Base-by-base conservation (phyloP, 2,888 invertebrate genomes). In the Dolomedes plantarius region DNA sequence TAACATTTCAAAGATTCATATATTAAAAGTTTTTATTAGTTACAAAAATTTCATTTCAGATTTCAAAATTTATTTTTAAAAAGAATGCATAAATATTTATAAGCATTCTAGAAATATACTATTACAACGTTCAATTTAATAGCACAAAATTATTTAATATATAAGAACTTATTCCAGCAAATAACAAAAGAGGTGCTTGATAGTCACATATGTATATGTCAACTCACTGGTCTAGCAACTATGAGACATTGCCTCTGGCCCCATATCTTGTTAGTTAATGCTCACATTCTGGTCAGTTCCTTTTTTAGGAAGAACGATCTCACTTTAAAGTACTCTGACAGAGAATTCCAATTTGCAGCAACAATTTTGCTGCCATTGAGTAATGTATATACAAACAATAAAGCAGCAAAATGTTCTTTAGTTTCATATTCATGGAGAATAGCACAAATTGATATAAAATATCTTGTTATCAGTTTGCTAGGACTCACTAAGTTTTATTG, bases 231-330 rank as follows among this genome's bases (percentile, higher is more conserved):
- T 46, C 46, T 50, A 81, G 81, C 74, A 74, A 74, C 81, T 73
- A 27, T 36, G 56, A 81, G 79, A 73, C 39, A 46, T 13, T 41
- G 50, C 81, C 39, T 41, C 81, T 74, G 68, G 81, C 56, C 73
- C 67, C 69, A 69, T 32, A 62, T 62, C 56, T 56, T 56, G 2
- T 16, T 6, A 56, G 56, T 9, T 36, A 36, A 36, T 36, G 36
- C 36, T 36, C 36, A 36, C 9, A 9, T 36, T 36, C 36, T 36
- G 36, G 9, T 7, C 36, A 36, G 36, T 36, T 36, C 5, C 36
- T 36, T 36, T 36, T 9, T n/a, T n/a, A n/a, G n/a, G n/a, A n/a
- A n/a, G n/a, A 36, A 9, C 5, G 7, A 36, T 36, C 36, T 7
- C 9, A 36, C 9, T 9, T 36, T 36, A 36, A 9, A 36, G 36